Evolutionary conservation across 2,888 invertebrate genomes (phyloP).

Genomic region (Nebria salina): DNA sequence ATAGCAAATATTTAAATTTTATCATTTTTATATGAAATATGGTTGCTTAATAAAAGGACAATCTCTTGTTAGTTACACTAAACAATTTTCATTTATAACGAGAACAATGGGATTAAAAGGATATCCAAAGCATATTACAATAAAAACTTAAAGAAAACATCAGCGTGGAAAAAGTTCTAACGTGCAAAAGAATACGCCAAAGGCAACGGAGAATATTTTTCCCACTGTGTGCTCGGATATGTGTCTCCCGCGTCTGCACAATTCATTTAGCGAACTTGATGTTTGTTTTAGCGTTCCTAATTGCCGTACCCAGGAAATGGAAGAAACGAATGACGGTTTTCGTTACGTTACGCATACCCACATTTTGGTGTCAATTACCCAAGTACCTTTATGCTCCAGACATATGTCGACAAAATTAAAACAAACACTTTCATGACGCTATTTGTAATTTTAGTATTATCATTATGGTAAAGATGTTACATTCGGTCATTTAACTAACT

Average conservation of each 20-base stretch:
- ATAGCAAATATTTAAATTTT: no score
- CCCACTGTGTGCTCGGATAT: background rate
- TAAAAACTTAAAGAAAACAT: background rate
- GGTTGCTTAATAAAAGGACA: background rate
- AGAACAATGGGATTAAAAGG: background rate
- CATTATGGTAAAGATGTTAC: no score
- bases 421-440: background rate
- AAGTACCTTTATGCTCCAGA: background rate
- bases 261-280: slow-evolving; percentile 42
- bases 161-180: background rate
- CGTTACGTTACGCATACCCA: slow-evolving; percentile 9
- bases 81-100: background rate
- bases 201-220: slow-evolving; percentile 13
- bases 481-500: no score
- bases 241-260: slow-evolving; percentile 23
- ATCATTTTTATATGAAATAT: background rate
- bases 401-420: background rate
- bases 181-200: background rate
- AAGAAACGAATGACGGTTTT: slow-evolving; percentile 12
- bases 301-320: slow-evolving; percentile 27
- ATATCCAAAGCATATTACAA: background rate
- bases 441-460: no score
- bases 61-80: background rate
- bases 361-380: slow-evolving; percentile 31
- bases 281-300: slow-evolving; percentile 42